Base-by-base conservation (phyloP, 2,888 invertebrate genomes). In the Scaptomyza polygonia region DNA sequence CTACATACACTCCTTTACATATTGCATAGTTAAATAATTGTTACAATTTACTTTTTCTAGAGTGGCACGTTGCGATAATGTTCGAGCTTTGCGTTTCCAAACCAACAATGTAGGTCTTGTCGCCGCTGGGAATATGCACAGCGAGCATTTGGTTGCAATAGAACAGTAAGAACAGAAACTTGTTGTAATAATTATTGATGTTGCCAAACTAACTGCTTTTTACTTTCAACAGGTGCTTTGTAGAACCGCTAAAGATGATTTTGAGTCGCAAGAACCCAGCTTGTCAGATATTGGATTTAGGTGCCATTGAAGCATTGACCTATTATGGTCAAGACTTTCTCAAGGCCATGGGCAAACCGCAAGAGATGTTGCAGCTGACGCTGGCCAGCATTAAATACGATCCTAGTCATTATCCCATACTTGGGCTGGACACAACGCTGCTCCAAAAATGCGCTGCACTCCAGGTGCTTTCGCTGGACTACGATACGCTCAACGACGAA, bases 361-460 rank as follows among this genome's bases (percentile, higher is more conserved):
- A 93, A 76, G 93, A 93, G 63, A 89, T 96, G 49, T 92, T 93
- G 64, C 93, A 93, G 70, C 92, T 96, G 43, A 95, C 95, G 79
- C 91, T 96, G 77, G 95, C 95, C 72, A 95, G 95, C 52, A 93
- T 96, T 30, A 96, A 95, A 90, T 95, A 95, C 89, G 94, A 95
- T 92, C 95, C 95, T 61, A 93, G 94, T 82, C 93, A 93, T 84
- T 95, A 95, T 91, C 93, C 93, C 52, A 92, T 95, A 53, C 89
- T 91, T 66, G 92, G 86, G 57, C 76, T 92, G 75, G 92, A 94
- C 82, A 92, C 93, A 53, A 89, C 92, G 52, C 90, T 93, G 68
- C 93, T 96, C 77, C 92, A 92, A 72, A 93, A 93, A 53, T 95
- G 95, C 87, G 91, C 91, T 63, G 92, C 93, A 76, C 91, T 95